Evolutionary conservation across 2,888 invertebrate species (phyloP), one percentile per base, ranked within the genome.

Genomic region (Leptogaster cylindrica): DNA sequence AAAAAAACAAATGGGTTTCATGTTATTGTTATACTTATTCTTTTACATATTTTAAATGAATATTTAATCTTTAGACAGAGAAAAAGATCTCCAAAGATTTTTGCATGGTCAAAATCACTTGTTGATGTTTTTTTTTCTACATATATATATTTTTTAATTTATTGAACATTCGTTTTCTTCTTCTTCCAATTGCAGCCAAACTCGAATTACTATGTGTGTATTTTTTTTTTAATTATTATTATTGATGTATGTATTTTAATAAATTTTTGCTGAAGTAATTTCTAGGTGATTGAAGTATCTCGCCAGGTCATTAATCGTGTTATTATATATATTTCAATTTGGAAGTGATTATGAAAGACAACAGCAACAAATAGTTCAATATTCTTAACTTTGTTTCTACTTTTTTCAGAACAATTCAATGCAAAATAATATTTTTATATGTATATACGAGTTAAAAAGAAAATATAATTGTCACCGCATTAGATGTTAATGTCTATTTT

Each of bases 351-450:
- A 36, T 39, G 55, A 55, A 55, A 39, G 55, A 55, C 55, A 55
- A 20, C 55, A 20, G 55, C 39, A 8, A 55, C n/a, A 55, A 55
- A 33, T 55, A 55, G 55, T 55, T 55, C 23, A 55, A 55, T 55
- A 55, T 23, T 39, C 39, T 55, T 55, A 55, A 12, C 28, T 50
- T 50, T 36, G 31, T 55, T 55, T 55, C 55, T 55, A n/a, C n/a
- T 55, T 36, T 55, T 36, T 55, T 55, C 55, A 55, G 16, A 36
- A 55, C 39, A 39, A 55, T 55, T 55, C 55, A 55, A 55, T 55
- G 55, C 55, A 55, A 55, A 55, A 55, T 55, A 55, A 36, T 55
- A 36, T 52, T 55, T 55, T 36, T 55, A 55, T 55, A 39, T 55
- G 55, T 55, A 55, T 18, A 55, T 55, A 55, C 20, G 33, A 55